Evolutionary conservation across 2,797 vertebrate species (phyloP).

Genomic region (Poecile montanus): DNA sequence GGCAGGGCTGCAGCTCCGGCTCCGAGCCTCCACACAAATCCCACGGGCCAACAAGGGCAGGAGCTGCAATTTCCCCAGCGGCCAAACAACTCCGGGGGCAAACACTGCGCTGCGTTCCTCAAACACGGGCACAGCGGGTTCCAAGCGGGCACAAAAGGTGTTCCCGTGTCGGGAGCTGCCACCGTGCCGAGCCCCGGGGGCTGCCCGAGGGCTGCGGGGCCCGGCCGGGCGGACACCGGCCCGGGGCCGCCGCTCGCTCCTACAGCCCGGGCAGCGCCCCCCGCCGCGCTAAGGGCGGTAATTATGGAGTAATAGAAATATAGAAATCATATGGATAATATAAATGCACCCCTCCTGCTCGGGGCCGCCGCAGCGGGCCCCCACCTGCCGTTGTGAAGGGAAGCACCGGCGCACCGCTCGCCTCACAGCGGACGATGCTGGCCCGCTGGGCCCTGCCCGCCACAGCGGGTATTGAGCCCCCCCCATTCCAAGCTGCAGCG

Average conservation of each 20-base stretch:
- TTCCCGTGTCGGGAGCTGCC: fast-evolving
- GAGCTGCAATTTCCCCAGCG: not conserved
- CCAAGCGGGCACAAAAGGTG: fast-evolving
- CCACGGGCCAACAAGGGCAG: not conserved
- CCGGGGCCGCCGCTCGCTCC: not conserved
- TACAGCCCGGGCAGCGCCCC: not conserved
- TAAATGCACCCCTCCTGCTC: not conserved
- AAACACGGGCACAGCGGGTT: not conserved
- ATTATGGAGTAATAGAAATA: no score
- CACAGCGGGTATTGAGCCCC: fast-evolving
- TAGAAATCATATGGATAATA: no score
- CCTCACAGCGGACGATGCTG: not conserved
- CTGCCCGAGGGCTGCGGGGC: not conserved
- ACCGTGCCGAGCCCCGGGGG: not conserved
- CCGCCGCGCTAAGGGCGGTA: not conserved
- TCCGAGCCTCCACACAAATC: fast-evolving
- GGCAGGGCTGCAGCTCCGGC: not conserved
- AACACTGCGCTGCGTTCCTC: fast-evolving
- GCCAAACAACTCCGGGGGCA: not conserved
- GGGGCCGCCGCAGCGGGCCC: not conserved
- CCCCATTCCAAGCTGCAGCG: not conserved
- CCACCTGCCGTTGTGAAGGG: not conserved
- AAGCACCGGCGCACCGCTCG: not conserved
- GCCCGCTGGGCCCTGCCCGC: not conserved
- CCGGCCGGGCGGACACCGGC: not conserved